Evolutionary conservation across 2,797 vertebrate genomes (phyloP).

Genomic region (Fistularia tabacaria): DNA sequence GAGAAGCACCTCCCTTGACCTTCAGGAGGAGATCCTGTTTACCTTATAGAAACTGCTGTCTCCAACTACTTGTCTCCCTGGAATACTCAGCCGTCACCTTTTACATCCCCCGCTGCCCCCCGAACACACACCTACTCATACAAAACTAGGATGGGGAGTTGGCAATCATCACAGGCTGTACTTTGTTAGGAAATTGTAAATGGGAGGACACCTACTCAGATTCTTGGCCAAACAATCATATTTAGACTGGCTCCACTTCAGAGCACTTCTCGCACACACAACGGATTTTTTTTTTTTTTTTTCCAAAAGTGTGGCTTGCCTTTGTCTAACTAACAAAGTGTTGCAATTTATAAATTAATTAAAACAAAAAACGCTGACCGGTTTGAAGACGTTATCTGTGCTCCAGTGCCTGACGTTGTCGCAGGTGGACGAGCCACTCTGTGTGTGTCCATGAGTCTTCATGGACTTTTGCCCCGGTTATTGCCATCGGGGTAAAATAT

Average conservation of each 20-base stretch:
- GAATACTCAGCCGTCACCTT: slow-evolving; percentile 61
- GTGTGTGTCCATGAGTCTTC: slow-evolving; percentile 47
- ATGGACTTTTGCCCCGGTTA: slow-evolving; percentile 41
- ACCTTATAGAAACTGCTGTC: slow-evolving; percentile 71
- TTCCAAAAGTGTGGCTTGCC: slow-evolving; percentile 1
- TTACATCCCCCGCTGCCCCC: slow-evolving; percentile 37
- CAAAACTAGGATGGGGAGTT: slow-evolving; percentile 44
- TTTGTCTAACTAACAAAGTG: slow-evolving; percentile 1
- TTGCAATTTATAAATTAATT: neutral
- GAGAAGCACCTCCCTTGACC: slow-evolving; percentile 74
- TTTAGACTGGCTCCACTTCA: slow-evolving; percentile 42
- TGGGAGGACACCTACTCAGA: slow-evolving; percentile 40
- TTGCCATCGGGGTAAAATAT: slow-evolving; percentile 37
- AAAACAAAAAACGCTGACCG: slow-evolving; percentile 32
- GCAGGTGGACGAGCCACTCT: slow-evolving; percentile 54
- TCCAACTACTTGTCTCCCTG: slow-evolving; percentile 73
- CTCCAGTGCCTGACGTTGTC: slow-evolving; percentile 46
- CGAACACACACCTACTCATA: slow-evolving; percentile 32
- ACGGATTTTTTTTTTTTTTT: neutral
- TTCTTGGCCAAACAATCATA: slow-evolving; percentile 36
- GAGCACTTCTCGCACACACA: slow-evolving; percentile 19
- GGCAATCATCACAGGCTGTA: slow-evolving; percentile 59
- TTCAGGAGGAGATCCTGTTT: slow-evolving; percentile 80
- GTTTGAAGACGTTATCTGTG: slow-evolving; percentile 63
- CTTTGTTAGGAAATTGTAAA: slow-evolving; percentile 68